Percentiles rank a stretch among this genome's conserved stretches.
These are phyloP conservation scores for Oncopodura yosiiana DNA, from an alignment of 1,140 invertebrate genomes.

Conservation along the genomic window DNA sequence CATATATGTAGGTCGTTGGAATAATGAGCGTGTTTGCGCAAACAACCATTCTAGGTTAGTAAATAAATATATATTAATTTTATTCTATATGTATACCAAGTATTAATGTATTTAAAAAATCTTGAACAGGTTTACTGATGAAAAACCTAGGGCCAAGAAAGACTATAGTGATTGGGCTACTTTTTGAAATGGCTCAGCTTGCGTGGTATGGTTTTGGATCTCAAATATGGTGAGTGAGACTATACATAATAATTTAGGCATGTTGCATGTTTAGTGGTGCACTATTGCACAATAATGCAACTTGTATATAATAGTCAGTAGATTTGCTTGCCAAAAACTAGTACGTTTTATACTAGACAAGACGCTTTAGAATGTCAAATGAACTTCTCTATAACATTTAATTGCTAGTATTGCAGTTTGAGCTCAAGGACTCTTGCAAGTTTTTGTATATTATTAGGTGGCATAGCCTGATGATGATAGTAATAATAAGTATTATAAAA, in stretches of 20 bases:
- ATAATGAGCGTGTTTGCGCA: slow-evolving; percentile 89
- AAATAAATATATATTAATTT: slow-evolving; percentile 1
- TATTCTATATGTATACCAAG: neutral
- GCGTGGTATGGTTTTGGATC: slow-evolving; percentile 94
- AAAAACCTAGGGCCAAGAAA: slow-evolving; percentile 85
- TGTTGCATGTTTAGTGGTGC: neutral
- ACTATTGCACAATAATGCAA: no score
- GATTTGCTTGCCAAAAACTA: no score
- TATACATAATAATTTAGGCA: neutral
- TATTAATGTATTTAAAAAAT: neutral
- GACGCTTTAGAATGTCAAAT: no score
- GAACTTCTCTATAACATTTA: no score
- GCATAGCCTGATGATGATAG: no score
- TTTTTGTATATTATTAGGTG: no score
- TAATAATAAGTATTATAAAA: no score
- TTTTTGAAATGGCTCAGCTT: slow-evolving; percentile 93
- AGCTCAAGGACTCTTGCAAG: no score
- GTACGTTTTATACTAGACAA: no score
- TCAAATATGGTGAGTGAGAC: slow-evolving; percentile 56
- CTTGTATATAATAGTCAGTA: neutral
- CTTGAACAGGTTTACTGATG: slow-evolving; percentile 86
- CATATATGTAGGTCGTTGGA: slow-evolving; percentile 58
- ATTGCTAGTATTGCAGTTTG: no score
- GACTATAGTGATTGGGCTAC: slow-evolving; percentile 92
- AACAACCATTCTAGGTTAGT: slow-evolving; percentile 45